Evolutionary conservation across 2,888 invertebrate genomes (phyloP), one percentile per base, ranked within the genome.

Genomic region (Pelosia muscerda): DNA sequence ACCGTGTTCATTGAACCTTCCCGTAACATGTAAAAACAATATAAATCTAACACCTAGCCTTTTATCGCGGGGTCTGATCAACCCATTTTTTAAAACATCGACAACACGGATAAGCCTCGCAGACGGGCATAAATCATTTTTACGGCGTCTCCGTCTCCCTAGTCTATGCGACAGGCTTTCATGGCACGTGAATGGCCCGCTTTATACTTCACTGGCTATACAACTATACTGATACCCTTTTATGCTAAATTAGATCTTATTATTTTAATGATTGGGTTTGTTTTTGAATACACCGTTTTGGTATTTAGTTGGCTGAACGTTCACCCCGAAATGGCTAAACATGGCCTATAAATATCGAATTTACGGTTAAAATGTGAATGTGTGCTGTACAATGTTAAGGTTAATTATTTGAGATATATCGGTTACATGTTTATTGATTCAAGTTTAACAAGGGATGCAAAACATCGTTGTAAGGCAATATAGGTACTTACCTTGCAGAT

Each of bases 81-180:
- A 85, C 84, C 86, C 72, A 73, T 89, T 87, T 87, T 84, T 86
- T 83, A 83, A 86, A 87, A 79, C 82, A 88, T 89, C 87, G 88
- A 92, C 87, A 90, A 82, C 86, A 85, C 80, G 89, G 92, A 92
- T 93, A 92, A 89, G 90, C 86, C 87, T 85, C 86, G 86, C 86
- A 84, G 86, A 78, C 81, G 84, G 75, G 84, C 87, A 92, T 94
- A 94, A 92, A 93, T 94, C 93, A 94, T 93, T 91, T 94, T 92
- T 91, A 93, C 90, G 87, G 88, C 88, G 83, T 77, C 84, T 86
- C 75, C 83, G 81, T 83, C 85, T 78, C 87, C 85, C 89, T 90
- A 90, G 90, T 91, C 91, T 92, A 90, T 89, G 90, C 87, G 87
- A 89, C 90, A 89, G 86, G 88, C 92, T 94, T 93, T 92, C 92